Evolutionary conservation across 2,888 invertebrate genomes (phyloP), one percentile per base, ranked within the genome.

Genomic region (Girardia tigrina): DNA sequence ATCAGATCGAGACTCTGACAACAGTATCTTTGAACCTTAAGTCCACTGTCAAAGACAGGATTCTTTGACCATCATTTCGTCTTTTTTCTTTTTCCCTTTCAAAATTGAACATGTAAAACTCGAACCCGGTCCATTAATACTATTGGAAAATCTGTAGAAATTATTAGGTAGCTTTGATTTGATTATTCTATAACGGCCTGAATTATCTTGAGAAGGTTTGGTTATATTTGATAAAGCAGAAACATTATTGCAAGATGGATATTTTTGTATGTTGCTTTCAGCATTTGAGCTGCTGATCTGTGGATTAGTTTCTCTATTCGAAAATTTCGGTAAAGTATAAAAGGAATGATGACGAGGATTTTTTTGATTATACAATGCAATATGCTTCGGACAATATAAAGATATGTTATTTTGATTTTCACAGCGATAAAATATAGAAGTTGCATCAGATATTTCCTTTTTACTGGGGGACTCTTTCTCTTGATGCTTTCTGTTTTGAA

Each of bases 21-120:
- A n/a, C n/a, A n/a, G n/a, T n/a, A n/a, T n/a, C n/a, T n/a, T n/a
- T n/a, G n/a, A n/a, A n/a, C n/a, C n/a, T n/a, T n/a, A n/a, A n/a
- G n/a, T n/a, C n/a, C n/a, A n/a, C n/a, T n/a, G n/a, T 56, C n/a
- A 56, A 20, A 56, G 23, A 56, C 56, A 56, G 2, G 56, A 56
- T n/a, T 56, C 56, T 56, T 56, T 56, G 4, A 56, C 56, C 23
- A 56, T n/a, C 56, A 56, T 56, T 56, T 56, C 56, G n/a, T 56
- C 56, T 16, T 56, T 56, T 56, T 56, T 56, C n/a, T n/a, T 56
- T 56, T 56, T 56, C 4, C 56, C 56, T 16, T 56, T 56, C n/a
- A 56, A 56, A 12, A 56, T 4, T 20, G 23, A 56, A 12, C 20
- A 12, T 16, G 56, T 20, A 56, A 56, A 56, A 6, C 20, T 20